Percentiles rank a stretch among this genome's conserved stretches.
These are phyloP conservation scores for Papilio polyxenes DNA, from an alignment of 1,140 invertebrate species.

Conservation along the genomic window DNA sequence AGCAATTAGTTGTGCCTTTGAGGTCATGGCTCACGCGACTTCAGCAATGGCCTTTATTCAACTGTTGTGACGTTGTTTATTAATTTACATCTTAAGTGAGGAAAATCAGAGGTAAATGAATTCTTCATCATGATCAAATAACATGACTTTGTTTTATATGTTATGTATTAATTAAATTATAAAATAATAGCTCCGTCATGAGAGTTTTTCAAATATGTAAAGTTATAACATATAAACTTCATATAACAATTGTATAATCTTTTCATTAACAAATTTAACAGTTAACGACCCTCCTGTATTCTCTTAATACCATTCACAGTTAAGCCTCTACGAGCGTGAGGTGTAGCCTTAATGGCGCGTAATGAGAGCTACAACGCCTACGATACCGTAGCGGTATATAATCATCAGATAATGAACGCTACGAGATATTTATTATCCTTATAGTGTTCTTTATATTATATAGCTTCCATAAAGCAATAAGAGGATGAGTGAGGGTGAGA, in stretches of 20 bases:
- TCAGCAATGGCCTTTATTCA: constrained; percentile 6
- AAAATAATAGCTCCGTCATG: no score
- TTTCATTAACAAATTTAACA: not conserved
- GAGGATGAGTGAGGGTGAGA: no score
- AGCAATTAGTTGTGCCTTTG: not conserved
- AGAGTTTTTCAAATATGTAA: no score
- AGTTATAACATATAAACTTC: no score
- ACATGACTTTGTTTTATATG: no score
- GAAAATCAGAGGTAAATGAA: no score
- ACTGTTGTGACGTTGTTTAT: not conserved
- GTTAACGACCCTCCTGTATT: not conserved
- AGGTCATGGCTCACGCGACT: not conserved
- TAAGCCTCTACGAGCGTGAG: constrained; percentile 22
- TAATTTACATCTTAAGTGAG: no score
- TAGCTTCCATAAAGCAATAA: no score
- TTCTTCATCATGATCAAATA: no score
- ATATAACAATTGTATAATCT: not conserved
- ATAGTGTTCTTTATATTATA: not conserved
- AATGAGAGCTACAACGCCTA: constrained; percentile 10
- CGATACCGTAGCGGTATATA: not conserved
- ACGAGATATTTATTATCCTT: constrained; percentile 1
- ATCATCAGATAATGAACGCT: not conserved
- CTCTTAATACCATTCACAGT: constrained; percentile 13
- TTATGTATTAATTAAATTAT: no score
- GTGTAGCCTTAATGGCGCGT: constrained; percentile 12